A percentile compares a stretch with the other conserved stretches of the same genome.
Conservation (phyloP, 2,113 vertebrate species). For the Platysternon megacephalum region DNA sequence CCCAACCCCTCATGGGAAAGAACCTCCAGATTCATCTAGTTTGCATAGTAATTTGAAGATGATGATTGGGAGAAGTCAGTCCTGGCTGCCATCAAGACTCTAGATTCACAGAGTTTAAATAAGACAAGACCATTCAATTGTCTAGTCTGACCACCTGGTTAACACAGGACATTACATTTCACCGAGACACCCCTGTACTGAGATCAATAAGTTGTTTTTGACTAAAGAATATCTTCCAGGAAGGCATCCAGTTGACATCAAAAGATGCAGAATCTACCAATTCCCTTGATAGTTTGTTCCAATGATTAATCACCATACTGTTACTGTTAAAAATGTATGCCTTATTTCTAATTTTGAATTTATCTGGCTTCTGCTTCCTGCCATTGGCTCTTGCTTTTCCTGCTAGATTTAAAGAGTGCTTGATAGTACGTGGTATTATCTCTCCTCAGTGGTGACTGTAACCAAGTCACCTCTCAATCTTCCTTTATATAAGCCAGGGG, state of each 20-base stretch:
- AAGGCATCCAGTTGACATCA: background rate
- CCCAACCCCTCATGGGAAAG: background rate
- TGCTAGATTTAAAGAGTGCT: background rate
- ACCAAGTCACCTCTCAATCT: background rate
- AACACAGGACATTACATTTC: background rate
- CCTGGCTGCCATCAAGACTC: background rate
- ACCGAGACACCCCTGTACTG: background rate
- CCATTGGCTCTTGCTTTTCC: background rate
- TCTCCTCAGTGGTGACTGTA: background rate
- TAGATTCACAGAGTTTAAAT: background rate
- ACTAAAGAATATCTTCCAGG: background rate
- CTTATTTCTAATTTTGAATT: background rate
- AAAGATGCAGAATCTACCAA: background rate
- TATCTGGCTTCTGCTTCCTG: background rate
- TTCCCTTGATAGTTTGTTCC: background rate
- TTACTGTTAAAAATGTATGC: background rate
- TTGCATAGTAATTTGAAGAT: background rate
- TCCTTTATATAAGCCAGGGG: background rate
- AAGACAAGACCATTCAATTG: background rate
- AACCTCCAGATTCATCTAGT: background rate
- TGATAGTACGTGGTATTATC: background rate
- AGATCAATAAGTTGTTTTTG: background rate
- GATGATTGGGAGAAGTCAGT: background rate
- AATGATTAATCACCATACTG: background rate
- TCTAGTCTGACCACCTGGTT: background rate